These are phyloP conservation scores for Spodoptera litura DNA, from an alignment of 1,140 invertebrate species.

Conservation along the genomic window DNA sequence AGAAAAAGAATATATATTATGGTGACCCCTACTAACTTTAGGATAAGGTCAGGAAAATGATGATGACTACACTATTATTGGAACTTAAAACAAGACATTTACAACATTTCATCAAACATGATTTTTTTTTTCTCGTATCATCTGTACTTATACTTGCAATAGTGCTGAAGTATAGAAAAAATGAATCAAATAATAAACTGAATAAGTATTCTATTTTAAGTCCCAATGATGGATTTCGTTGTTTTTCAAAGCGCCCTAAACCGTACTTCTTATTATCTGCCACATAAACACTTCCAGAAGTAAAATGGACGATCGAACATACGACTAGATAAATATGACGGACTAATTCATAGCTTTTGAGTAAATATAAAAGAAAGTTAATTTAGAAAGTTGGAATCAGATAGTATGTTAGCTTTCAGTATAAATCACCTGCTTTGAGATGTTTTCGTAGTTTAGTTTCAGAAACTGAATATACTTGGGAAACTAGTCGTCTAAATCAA, in stretches of 20 bases:
- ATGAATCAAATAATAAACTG: too few relatives aligned
- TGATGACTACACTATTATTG: too few relatives aligned
- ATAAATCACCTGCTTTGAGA: conserved; percentile 17
- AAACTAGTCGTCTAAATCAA: conserved; percentile 38
- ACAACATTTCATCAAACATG: too few relatives aligned
- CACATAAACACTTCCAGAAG: not conserved
- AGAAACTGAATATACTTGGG: conserved; percentile 16
- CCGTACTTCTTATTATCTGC: not conserved
- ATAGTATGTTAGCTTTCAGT: not conserved
- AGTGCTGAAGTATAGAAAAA: too few relatives aligned
- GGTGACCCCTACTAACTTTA: too few relatives aligned
- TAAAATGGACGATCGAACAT: not conserved
- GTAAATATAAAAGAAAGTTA: conserved; percentile 26
- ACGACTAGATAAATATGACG: not conserved
- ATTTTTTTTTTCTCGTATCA: too few relatives aligned
- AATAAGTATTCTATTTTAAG: too few relatives aligned
- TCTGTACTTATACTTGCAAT: too few relatives aligned
- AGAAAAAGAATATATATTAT: too few relatives aligned
- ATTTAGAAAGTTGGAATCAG: conserved; percentile 9
- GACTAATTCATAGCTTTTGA: conserved; percentile 17
- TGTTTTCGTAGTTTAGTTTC: conserved; percentile 32
- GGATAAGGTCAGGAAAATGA: too few relatives aligned
- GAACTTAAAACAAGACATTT: too few relatives aligned
- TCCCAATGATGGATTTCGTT: too few relatives aligned
- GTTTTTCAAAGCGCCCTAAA: not conserved